phyloP scores from a whole-genome alignment of 2,113 vertebrate genomes.

The Ondatra zibethicus region DNA sequence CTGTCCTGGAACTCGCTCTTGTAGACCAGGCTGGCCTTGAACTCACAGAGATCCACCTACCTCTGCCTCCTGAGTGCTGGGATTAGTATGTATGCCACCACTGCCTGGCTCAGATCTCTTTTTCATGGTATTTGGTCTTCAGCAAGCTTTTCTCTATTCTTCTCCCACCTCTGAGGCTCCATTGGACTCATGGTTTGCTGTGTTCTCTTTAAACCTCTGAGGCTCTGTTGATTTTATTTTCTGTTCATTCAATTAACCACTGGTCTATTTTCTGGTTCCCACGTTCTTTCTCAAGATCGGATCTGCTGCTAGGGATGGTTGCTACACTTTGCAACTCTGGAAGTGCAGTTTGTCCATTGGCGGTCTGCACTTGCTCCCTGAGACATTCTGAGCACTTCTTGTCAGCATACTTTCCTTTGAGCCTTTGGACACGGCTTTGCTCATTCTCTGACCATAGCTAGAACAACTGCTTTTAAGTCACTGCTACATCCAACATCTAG shows the following conservation, averaged over 20 bases:
- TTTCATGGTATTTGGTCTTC: neutral
- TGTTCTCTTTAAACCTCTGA: neutral
- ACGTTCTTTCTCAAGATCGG: neutral
- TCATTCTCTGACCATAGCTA: neutral
- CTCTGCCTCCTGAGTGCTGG: no score
- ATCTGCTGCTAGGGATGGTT: neutral
- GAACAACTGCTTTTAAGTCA: neutral
- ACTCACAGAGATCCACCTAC: no score
- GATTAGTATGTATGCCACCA: no score
- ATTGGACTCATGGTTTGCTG: neutral
- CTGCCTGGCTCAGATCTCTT: neutral
- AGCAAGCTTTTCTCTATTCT: neutral
- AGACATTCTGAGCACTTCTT: neutral
- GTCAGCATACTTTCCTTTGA: constrained; percentile 11
- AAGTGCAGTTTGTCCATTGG: neutral
- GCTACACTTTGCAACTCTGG: neutral
- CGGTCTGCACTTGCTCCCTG: neutral
- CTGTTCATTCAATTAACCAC: neutral
- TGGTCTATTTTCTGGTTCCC: neutral
- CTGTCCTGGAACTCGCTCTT: no score
- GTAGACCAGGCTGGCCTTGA: no score
- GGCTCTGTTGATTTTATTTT: constrained; percentile 1
- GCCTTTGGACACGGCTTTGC: neutral
- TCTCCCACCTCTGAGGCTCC: neutral
- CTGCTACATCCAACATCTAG: neutral